A percentile compares a stretch with the other conserved stretches of the same genome.
Evolutionary conservation across 2,113 vertebrate species (phyloP).

Genomic region (Leucosticte australis): DNA sequence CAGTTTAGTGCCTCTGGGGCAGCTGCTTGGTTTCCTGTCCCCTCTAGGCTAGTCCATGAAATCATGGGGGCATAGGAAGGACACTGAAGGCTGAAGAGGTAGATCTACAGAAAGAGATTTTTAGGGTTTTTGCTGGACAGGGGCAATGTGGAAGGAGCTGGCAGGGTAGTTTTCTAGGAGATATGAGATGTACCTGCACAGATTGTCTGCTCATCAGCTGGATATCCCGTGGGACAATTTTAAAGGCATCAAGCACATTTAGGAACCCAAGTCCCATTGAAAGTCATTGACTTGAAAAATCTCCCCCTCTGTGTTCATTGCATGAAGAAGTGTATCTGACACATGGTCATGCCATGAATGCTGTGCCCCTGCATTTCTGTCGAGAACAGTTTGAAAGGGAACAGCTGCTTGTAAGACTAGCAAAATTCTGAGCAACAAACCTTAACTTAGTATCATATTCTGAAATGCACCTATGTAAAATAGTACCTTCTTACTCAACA

Average conservation of each 20-base stretch:
- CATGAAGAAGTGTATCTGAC: not conserved
- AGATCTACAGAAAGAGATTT: not conserved
- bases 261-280: not conserved
- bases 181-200: not conserved
- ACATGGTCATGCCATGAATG: not conserved
- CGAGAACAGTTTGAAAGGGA: conserved; percentile 15
- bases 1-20: not conserved
- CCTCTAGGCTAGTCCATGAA: not conserved
- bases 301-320: not conserved
- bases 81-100: not conserved
- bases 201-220: not conserved
- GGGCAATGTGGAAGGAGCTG: not conserved
- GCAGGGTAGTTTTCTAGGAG: not conserved
- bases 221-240: not conserved
- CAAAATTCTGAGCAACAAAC: not conserved
- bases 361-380: not conserved
- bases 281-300: conserved; percentile 38
- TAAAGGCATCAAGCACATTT: not conserved
- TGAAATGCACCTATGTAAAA: not conserved
- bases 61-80: not conserved
- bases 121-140: not conserved
- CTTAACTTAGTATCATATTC: not conserved
- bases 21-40: not conserved
- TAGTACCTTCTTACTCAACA: not conserved
- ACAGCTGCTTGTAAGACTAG: not conserved